phyloP scores from a whole-genome alignment of 2,888 invertebrate genomes.

The Auanema sp. region DNA sequence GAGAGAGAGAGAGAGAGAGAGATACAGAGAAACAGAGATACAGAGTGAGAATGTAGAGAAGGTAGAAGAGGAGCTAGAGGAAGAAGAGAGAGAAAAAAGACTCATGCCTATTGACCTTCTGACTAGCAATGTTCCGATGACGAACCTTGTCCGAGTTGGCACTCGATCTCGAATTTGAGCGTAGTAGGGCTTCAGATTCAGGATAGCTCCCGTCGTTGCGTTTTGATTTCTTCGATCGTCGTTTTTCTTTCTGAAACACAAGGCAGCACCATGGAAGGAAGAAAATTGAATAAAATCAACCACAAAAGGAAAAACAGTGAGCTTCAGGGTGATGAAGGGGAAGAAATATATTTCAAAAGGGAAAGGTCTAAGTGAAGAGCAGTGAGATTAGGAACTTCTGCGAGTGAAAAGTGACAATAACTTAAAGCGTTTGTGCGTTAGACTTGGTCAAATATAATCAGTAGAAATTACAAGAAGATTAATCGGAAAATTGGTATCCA shows the following conservation, averaged over 20 bases:
- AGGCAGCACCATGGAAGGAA: neutral
- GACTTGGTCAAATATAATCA: no score
- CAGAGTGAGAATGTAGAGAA: no score
- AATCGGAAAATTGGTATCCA: no score
- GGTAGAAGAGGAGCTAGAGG: no score
- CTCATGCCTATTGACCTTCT: neutral
- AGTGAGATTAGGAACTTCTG: no score
- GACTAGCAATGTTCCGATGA: neutral
- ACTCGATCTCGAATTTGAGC: slow-evolving; percentile 54
- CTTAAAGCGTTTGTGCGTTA: no score
- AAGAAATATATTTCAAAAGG: neutral
- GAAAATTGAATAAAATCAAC: neutral
- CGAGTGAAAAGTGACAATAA: no score
- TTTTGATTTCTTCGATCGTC: slow-evolving; percentile 18
- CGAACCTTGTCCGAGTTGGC: slow-evolving; percentile 60
- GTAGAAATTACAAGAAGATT: no score
- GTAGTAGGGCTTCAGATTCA: slow-evolving; percentile 58
- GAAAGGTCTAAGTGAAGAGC: no score
- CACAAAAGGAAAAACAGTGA: neutral
- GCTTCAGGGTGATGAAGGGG: neutral
- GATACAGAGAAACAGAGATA: no score
- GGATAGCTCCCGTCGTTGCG: slow-evolving; percentile 29
- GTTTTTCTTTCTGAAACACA: slow-evolving; percentile 20
- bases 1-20: no score
- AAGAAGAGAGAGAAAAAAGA: slow-evolving; percentile 7